Evolutionary conservation across 1,140 invertebrate genomes (phyloP), one percentile per base, ranked within the genome.

Genomic region (Lysiphlebus fabarum): DNA sequence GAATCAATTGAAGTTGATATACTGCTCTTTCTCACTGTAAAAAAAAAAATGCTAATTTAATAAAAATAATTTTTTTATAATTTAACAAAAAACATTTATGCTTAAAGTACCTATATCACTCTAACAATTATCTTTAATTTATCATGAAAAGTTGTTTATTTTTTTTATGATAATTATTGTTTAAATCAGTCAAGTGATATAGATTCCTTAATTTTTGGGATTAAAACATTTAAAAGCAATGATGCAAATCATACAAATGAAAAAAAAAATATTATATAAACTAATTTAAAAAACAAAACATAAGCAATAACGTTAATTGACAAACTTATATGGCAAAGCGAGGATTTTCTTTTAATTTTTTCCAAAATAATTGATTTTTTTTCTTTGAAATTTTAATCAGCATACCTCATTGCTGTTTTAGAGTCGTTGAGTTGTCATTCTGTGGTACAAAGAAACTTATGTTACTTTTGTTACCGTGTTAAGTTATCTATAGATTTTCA

Each of bases 21-120:
- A 58, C 65, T 73, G 53, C 65, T 66, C 64, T 71, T 72, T 63
- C 66, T 71, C 33, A 70, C 74, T 76, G 59, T 10, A 71, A 71
- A 56, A 58, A 62, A 10, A 17, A 63, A 65, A 49, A 12, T 58
- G 14, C 53, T 8, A 6, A 2, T 50, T 47, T 59, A 5, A 40
- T 37, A 51, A 36, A 51, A 38, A 48, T 47, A 37, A 47, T 47
- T 12, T 0, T 1, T 26, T 1, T 1, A 26, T 54, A 17, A 7
- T 14, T 54, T 33, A 11, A 47, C 44, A 26, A 14, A 4, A 2
- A 7, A 10, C 17, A 12, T 26, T 49, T 9, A 45, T 10, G 2
- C 44, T 1, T 10, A 1, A 45, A 26, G 17, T 1, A 26, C 4
- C 17, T 26, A 26, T 26, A 26, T 26, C 2, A 26, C 17, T 26